Evolutionary conservation across 2,113 vertebrate species (phyloP).

Genomic region (Gnathonemus longibarbis): DNA sequence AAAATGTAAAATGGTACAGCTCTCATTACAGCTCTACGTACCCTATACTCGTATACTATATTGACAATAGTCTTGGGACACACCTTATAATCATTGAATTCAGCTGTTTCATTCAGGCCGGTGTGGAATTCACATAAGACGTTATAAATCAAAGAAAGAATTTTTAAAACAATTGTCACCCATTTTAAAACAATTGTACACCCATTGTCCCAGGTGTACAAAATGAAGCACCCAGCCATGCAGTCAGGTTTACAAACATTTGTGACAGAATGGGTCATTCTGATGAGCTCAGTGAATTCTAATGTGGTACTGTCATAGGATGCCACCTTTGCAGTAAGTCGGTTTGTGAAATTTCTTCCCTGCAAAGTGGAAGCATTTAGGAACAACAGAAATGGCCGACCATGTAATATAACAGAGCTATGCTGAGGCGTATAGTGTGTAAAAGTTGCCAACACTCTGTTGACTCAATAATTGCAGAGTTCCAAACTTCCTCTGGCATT

Average conservation of each 20-base stretch:
- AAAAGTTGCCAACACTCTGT: neutral
- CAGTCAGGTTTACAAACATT: neutral
- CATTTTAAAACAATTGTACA: no score
- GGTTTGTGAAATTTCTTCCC: neutral
- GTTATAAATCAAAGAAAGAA: constrained; percentile 24
- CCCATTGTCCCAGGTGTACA: neutral
- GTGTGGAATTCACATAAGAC: constrained; percentile 55
- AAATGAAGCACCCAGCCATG: neutral
- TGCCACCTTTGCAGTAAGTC: neutral
- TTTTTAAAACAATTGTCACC: constrained; percentile 31
- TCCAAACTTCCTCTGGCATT: neutral
- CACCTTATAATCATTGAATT: neutral
- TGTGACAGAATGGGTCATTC: neutral
- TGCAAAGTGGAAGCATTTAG: neutral
- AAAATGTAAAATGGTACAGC: neutral
- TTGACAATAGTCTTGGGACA: neutral
- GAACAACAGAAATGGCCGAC: neutral
- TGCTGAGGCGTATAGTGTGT: neutral
- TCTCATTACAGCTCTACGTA: neutral
- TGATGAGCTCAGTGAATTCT: neutral
- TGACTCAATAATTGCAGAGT: neutral
- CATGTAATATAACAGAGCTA: neutral
- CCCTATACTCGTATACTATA: neutral
- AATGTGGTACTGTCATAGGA: neutral
- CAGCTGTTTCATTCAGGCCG: neutral